Conservation (phyloP, 2,797 vertebrate species). For the Mormyrops boulengeri region DNA sequence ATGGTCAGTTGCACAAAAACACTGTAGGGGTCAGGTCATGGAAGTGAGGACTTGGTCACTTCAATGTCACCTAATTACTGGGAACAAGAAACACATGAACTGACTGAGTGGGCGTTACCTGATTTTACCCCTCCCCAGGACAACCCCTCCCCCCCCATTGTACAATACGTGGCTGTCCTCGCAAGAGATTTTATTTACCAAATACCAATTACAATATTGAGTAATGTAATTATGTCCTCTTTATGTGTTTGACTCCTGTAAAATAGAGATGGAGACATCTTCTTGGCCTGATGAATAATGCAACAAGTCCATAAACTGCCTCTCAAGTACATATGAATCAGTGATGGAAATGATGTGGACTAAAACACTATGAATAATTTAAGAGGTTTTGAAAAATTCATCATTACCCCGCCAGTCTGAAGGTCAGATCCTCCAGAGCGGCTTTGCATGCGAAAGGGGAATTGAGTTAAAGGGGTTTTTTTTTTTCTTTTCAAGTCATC, state of each 20-base stretch:
- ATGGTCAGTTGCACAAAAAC: not conserved
- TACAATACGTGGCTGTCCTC: not conserved
- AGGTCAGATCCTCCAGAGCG: constrained; percentile 69
- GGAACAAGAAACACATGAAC: not conserved
- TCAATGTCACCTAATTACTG: not conserved
- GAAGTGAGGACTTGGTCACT: not conserved
- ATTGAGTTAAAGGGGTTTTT: constrained; percentile 63
- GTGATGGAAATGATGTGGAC: constrained; percentile 70
- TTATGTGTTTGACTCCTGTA: constrained; percentile 38
- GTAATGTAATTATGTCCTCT: constrained; percentile 48
- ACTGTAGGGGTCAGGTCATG: not conserved
- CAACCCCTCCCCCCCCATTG: not conserved
- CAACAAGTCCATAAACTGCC: constrained; percentile 73
- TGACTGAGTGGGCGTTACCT: not conserved
- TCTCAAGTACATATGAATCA: constrained; percentile 56
- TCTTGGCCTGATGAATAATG: constrained; percentile 83
- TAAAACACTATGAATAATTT: constrained; percentile 87
- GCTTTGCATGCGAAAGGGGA: constrained; percentile 68
- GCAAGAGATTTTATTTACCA: constrained; percentile 22
- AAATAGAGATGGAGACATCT: constrained; percentile 55
- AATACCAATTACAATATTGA: constrained; percentile 40
- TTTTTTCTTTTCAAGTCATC: constrained; percentile 30
- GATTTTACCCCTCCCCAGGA: not conserved
- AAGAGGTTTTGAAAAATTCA: constrained; percentile 85
- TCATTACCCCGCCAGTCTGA: constrained; percentile 74